phyloP scores from a whole-genome alignment of 2,113 vertebrate species.

The Indri indri region DNA sequence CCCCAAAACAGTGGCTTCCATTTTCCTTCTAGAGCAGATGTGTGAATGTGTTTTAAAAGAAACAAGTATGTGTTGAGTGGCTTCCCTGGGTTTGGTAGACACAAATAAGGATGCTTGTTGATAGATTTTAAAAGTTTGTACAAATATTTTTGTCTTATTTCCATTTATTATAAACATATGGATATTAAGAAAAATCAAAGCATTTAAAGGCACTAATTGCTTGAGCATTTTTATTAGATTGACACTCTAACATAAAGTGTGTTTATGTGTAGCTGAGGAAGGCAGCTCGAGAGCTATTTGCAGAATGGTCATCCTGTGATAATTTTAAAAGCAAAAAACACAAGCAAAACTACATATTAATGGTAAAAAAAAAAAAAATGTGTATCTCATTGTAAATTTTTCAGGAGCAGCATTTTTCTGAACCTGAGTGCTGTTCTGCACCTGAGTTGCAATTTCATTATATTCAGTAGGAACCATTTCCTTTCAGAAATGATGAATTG shows the following conservation, averaged over 20 bases:
- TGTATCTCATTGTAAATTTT: neutral
- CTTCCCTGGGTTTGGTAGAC: neutral
- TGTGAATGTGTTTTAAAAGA: neutral
- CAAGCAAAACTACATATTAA: fast-evolving
- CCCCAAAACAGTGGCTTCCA: neutral
- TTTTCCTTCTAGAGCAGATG: neutral
- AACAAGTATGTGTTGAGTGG: neutral
- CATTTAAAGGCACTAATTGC: neutral
- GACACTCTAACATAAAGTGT: neutral
- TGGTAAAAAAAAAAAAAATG: neutral
- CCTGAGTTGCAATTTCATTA: neutral
- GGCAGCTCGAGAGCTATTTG: no score
- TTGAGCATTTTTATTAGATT: neutral
- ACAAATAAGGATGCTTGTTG: neutral
- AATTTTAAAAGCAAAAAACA: neutral
- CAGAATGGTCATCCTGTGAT: neutral
- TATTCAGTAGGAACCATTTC: neutral
- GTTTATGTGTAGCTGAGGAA: fast-evolving
- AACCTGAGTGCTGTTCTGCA: neutral
- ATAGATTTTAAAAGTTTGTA: neutral
- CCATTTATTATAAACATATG: neutral
- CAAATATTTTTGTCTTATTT: neutral
- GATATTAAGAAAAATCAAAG: neutral
- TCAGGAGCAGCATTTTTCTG: no score
- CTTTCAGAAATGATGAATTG: neutral